A percentile compares a stretch with the other conserved stretches of the same genome.
These are phyloP conservation scores for Notospermus geniculatus DNA, from an alignment of 1,140 invertebrate genomes.

Conservation along the genomic window DNA sequence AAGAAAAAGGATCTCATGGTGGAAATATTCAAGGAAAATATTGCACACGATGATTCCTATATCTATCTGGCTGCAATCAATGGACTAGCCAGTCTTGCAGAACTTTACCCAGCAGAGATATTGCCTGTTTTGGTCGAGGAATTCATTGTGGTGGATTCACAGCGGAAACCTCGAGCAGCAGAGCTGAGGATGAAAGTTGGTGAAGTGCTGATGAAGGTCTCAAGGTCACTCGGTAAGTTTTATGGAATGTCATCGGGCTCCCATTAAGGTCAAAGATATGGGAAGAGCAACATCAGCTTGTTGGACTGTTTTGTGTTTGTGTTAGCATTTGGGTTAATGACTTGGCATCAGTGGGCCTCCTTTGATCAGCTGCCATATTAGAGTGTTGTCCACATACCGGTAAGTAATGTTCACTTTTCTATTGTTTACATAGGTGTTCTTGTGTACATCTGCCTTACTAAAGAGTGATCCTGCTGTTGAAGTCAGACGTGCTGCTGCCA, in stretches of 20 bases:
- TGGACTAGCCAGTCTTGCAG: constrained; percentile 68
- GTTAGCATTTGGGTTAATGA: not conserved
- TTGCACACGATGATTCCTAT: constrained; percentile 78
- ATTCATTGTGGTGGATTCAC: constrained; percentile 54
- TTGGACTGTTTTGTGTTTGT: not conserved
- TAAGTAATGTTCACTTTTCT: not conserved
- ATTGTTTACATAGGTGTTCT: constrained; percentile 62
- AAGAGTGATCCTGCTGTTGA: constrained; percentile 68
- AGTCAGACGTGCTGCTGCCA: constrained; percentile 74
- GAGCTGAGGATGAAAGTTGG: constrained; percentile 73
- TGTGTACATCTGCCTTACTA: constrained; percentile 68
- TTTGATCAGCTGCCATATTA: too few species aligned
- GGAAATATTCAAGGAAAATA: constrained; percentile 65
- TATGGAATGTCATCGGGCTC: not conserved
- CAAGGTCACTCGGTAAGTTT: constrained; percentile 67
- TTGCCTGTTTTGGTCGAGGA: constrained; percentile 67
- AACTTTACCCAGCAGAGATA: constrained; percentile 66
- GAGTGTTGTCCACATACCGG: too few species aligned
- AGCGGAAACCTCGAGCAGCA: constrained; percentile 50
- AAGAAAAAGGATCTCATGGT: constrained; percentile 68
- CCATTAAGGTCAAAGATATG: too few species aligned
- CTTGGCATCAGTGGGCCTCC: too few species aligned
- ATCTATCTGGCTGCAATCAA: constrained; percentile 78
- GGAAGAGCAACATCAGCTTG: not conserved
- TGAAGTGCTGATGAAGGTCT: constrained; percentile 75